Base-by-base conservation (phyloP, 1,140 invertebrate species). In the Solen grandis region DNA sequence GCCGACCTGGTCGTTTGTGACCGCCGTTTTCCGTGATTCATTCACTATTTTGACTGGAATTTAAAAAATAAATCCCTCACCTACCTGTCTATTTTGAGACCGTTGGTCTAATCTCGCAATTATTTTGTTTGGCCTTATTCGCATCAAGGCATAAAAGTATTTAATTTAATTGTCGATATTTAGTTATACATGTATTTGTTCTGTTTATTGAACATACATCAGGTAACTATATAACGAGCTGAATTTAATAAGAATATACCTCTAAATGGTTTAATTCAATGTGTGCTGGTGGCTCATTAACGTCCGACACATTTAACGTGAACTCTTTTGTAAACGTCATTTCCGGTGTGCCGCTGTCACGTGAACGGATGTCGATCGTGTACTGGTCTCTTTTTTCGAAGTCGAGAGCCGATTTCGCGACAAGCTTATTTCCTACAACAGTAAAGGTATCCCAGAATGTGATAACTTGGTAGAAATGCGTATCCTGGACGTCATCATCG, bases 201-300 rank as follows among this genome's bases (percentile, higher is more conserved):
- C n/a, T n/a, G n/a, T n/a, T n/a, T n/a, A n/a, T n/a, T n/a, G n/a
- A n/a, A n/a, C n/a, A n/a, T n/a, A n/a, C n/a, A n/a, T n/a, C n/a
- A n/a, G n/a, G n/a, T n/a, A n/a, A n/a, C n/a, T n/a, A n/a, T 10
- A 46, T 46, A 46, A 19, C 41, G 19, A 46, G 19, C 41, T 10
- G 5, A 16, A 41, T 8, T 75, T 19, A 10, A 65, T 36, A 35
- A 19, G 14, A 2, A 50, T 70, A 25, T 74, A 88, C 87, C 82
- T 86, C 82, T 57, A 33, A 62, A 25, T 70, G 70, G 22, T 81
- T 80, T 22, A 88, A 29, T 14, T 22, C 38, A 33, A 86, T 88
- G 8, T 83, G 60, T 5, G 59, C 59, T 16, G 87, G 87, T 31
- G 54, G 36, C 63, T 89, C 88, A 75, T 89, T 89, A 0, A 86